These are phyloP conservation scores for Aricia artaxerxes DNA, from an alignment of 2,888 invertebrate species.

Conservation along the genomic window DNA sequence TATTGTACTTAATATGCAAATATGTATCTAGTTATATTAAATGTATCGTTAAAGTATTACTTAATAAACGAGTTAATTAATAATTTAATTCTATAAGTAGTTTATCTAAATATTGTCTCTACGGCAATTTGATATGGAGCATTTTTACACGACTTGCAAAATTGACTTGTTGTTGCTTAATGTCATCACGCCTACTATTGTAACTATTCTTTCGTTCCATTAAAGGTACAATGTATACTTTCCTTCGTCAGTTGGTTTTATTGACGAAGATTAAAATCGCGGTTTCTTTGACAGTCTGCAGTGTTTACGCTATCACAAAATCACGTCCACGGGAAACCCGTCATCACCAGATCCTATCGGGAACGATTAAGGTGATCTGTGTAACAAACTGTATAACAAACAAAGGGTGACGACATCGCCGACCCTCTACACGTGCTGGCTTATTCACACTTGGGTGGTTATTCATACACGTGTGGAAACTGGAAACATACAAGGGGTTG, in stretches of 20 bases:
- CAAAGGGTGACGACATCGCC: constrained; percentile 42
- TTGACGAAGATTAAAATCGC: not conserved
- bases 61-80: too few relatives aligned
- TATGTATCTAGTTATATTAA: too few relatives aligned
- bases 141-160: too few relatives aligned
- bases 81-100: too few relatives aligned
- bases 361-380: not conserved
- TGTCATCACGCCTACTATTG: too few relatives aligned
- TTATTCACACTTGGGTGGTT: constrained; percentile 31
- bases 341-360: constrained; percentile 38
- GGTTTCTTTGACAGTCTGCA: not conserved
- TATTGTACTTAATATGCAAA: too few relatives aligned
- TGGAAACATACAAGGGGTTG: not conserved
- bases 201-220: not conserved
- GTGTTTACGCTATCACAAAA: not conserved
- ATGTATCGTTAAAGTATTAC: too few relatives aligned
- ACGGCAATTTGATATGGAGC: too few relatives aligned
- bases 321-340: constrained; percentile 15
- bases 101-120: too few relatives aligned
- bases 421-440: constrained; percentile 40
- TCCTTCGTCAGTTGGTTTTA: not conserved
- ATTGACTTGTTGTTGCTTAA: too few relatives aligned
- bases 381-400: constrained; percentile 37
- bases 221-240: not conserved
- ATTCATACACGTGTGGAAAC: not conserved